Evolutionary conservation across 1,140 invertebrate genomes (phyloP).

Genomic region (Ips nitidus): DNA sequence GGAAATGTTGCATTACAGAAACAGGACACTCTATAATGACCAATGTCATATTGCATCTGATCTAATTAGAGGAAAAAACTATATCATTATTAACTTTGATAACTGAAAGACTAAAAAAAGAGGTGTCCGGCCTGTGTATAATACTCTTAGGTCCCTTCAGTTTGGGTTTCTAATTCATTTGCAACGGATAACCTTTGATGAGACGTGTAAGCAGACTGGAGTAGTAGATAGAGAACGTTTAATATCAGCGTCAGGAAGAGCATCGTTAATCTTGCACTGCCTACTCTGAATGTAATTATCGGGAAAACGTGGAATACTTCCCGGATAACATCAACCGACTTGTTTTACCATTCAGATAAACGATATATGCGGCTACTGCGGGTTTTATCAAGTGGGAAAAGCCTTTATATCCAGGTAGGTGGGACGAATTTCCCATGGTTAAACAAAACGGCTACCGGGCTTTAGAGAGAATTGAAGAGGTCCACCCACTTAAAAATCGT

Average conservation of each 20-base stretch:
- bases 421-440: too few species aligned
- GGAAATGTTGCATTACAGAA: too few species aligned
- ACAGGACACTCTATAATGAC: too few species aligned
- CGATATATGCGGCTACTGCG: background rate
- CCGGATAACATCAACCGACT: slow-evolving; percentile 15
- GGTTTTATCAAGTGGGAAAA: too few species aligned
- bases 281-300: slow-evolving; percentile 52
- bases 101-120: too few species aligned
- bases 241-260: slow-evolving; percentile 48
- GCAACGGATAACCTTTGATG: slow-evolving; percentile 38
- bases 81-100: too few species aligned
- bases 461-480: too few species aligned
- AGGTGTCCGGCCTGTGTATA: too few species aligned
- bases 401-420: too few species aligned
- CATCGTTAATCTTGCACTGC: slow-evolving; percentile 52
- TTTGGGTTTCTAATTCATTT: slow-evolving; percentile 29
- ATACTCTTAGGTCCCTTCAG: slow-evolving; percentile 9
- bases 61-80: too few species aligned
- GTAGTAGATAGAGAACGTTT: slow-evolving; percentile 43
- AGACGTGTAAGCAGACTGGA: slow-evolving; percentile 40
- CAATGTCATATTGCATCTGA: too few species aligned
- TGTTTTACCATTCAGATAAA: slow-evolving; percentile 28
- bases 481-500: slow-evolving; percentile 22
- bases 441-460: too few species aligned
- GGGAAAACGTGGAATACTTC: slow-evolving; percentile 35